Base-by-base conservation (phyloP, 2,113 vertebrate genomes). In the Myiopsitta monachus region DNA sequence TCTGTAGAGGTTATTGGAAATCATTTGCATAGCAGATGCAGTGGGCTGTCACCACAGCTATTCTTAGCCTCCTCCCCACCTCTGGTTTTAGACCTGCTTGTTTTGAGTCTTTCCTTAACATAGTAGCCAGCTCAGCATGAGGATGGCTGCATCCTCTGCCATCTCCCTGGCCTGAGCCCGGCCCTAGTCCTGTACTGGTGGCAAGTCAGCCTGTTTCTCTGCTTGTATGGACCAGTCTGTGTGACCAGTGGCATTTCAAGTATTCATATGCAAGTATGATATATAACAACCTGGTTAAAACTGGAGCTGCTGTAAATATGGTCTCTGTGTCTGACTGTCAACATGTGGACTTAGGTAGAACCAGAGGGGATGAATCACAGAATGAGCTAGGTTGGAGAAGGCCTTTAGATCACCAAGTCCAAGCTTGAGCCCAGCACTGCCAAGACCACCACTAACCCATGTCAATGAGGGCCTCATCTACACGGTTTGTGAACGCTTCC, bases 101-200 rank as follows among this genome's bases (percentile, higher is more conserved):
- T 28, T 87, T 39, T 11, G 51, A 55, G 41, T 17, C 26, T 12
- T 52, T 4, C 23, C 27, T 33, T 7, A 7, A 30, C 10, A 24
- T 2, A 1, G 47, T 1, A 9, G 18, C 2, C 18, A 3, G 16
- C 43, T 74, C 4, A 0, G 12, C 1, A 5, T 33, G 21, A 43
- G 7, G 1, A 19, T 36, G 10, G 6, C 19, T 3, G 3, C 69
- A 4, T 28, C 43, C 14, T n/a, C 57, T 59, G 33, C 22, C 4
- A 14, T 36, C 57, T 59, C 21, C 13, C 22, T 5, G 21, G 33
- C 33, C 33, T n/a, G 57, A 59, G 33, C 31, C 18, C 6, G 6
- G 44, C 21, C 6, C 7, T 16, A 5, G 26, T 4, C 19, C 18
- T 3, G 23, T 18, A 7, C 15, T 6, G 2, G 5, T 14, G 36